These are phyloP conservation scores for Drosophila koepferae DNA, from an alignment of 2,888 invertebrate genomes.

Conservation along the genomic window DNA sequence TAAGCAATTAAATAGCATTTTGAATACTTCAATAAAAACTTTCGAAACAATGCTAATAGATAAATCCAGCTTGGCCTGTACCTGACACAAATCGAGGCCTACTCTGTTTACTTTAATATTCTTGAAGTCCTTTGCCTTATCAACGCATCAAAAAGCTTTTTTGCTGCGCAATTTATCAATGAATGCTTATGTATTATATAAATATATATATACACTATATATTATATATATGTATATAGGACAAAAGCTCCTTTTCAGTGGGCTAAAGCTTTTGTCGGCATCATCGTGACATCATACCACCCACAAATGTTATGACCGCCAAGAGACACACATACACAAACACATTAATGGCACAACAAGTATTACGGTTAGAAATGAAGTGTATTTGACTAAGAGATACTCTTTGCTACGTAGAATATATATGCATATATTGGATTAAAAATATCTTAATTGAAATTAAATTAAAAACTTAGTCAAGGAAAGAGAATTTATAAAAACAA, in stretches of 20 bases:
- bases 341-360: constrained; percentile 49
- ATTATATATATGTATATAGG: constrained; percentile 7
- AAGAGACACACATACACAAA: constrained; percentile 23
- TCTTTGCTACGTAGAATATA: background rate
- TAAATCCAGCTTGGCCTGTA: background rate
- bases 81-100: constrained; percentile 2
- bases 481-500: no score
- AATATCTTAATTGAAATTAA: no score
- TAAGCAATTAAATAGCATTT: constrained; percentile 73
- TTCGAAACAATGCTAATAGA: background rate
- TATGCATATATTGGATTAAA: background rate
- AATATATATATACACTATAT: background rate
- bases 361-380: constrained; percentile 10
- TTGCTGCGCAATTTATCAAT: constrained; percentile 33
- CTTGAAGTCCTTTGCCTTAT: constrained; percentile 17
- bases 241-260: constrained; percentile 41
- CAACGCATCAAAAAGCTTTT: constrained; percentile 6
- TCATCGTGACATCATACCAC: constrained; percentile 55
- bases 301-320: constrained; percentile 41
- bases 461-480: no score
- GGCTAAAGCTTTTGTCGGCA: constrained; percentile 45
- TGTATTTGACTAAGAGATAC: constrained; percentile 7
- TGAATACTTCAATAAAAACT: constrained; percentile 3
- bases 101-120: constrained; percentile 8
- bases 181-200: constrained; percentile 6